phyloP scores from a whole-genome alignment of 2,113 vertebrate species.

The Phrynosoma platyrhinos region DNA sequence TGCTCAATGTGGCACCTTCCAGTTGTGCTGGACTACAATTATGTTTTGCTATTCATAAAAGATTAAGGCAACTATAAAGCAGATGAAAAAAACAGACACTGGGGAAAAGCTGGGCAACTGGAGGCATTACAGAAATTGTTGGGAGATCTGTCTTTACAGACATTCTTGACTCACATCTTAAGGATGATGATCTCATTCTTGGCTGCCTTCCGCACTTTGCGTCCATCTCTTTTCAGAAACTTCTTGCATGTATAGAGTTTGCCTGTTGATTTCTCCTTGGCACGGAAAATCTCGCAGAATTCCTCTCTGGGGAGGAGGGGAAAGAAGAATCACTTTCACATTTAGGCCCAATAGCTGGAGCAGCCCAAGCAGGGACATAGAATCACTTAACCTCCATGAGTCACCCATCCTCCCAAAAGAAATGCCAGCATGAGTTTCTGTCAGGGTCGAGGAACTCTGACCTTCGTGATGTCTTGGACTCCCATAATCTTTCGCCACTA shows the following conservation, averaged over 20 bases:
- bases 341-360: neutral
- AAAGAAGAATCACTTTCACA: slow-evolving; percentile 1
- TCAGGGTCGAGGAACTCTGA: neutral
- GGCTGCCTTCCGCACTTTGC: slow-evolving; percentile 96
- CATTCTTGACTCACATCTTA: slow-evolving; percentile 89
- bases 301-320: slow-evolving; percentile 85
- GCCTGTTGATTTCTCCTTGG: slow-evolving; percentile 93
- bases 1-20: too few species aligned
- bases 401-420: neutral
- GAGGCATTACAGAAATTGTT: neutral
- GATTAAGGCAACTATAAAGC: neutral
- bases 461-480: neutral
- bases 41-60: too few species aligned
- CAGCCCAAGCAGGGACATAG: neutral
- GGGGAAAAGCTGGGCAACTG: neutral
- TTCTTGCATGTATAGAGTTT: slow-evolving; percentile 98
- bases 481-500: neutral
- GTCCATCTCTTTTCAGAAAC: slow-evolving; percentile 96
- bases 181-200: slow-evolving; percentile 98
- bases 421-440: neutral
- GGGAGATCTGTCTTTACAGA: too few species aligned
- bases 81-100: neutral
- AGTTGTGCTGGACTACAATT: neutral
- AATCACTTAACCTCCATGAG: neutral
- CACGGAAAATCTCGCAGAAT: slow-evolving; percentile 98